phyloP scores from a whole-genome alignment of 2,888 invertebrate species.

The Heteromyza rotundicornis region DNA sequence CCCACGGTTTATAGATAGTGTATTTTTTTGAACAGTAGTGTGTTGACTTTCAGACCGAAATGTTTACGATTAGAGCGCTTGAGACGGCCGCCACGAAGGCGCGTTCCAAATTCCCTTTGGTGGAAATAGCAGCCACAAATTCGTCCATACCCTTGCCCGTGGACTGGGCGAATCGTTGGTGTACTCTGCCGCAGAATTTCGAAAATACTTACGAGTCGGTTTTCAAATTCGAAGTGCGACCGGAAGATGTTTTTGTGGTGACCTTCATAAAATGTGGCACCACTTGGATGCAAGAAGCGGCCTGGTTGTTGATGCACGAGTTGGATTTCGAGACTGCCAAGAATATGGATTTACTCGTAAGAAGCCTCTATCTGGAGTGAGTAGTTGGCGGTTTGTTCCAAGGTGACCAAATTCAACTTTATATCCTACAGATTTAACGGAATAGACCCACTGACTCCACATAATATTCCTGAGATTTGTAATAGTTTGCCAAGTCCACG shows the following conservation, averaged over 20 bases:
- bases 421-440: no score
- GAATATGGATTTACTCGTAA: neutral
- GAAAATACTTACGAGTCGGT: constrained; percentile 13
- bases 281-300: constrained; percentile 43
- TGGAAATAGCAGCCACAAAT: constrained; percentile 20
- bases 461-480: no score
- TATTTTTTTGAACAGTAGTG: no score
- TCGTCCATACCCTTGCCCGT: constrained; percentile 23
- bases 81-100: neutral
- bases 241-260: constrained; percentile 37
- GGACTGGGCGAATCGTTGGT: constrained; percentile 30
- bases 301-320: constrained; percentile 42
- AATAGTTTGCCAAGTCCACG: neutral
- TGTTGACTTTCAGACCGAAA: neutral
- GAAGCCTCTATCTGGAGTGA: neutral
- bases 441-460: no score
- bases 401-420: no score
- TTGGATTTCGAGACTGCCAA: constrained; percentile 34
- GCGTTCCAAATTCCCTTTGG: neutral
- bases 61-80: neutral
- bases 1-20: no score
- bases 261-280: constrained; percentile 41
- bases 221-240: neutral
- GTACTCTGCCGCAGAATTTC: constrained; percentile 20
- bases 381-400: no score